Base-by-base conservation (phyloP, 2,797 vertebrate species). In the Mycteria americana region DNA sequence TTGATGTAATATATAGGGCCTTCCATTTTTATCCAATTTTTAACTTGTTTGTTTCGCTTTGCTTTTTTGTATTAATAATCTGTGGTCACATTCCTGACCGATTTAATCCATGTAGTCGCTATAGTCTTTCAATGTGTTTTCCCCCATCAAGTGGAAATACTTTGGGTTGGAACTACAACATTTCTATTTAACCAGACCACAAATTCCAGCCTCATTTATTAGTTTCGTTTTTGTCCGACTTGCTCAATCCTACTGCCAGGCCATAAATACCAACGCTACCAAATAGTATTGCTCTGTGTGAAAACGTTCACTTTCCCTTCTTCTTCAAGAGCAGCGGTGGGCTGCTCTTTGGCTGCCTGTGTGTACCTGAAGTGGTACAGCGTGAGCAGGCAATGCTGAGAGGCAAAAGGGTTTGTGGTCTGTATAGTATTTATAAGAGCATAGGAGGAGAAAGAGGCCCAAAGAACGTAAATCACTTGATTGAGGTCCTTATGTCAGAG, bases 21-120 rank as follows among this genome's bases (percentile, higher is more conserved):
- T 96, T 79, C 63, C 28, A 68, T 87, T 97, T 94, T 43, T 88
- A 65, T 74, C 30, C 24, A 21, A 35, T 94, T 97, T 92, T 81
- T 18, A 43, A 54, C 50, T 67, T 93, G 23, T 68, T 90, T 94
- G 67, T 94, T 97, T 94, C 5, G 0, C 37, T 53, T 85, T 18
- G 9, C 7, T 60, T 96, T 88, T 67, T 69, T 0, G 0, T 77
- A 13, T 91, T 89, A 65, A 59, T 69, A 85, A 87, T 79, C 57
- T 37, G 5, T 10, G 19, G 46, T 75, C n/a, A n/a, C 41, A 28
- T 87, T 95, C 67, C 62, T 89, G 75, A 62, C 70, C 70, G 73
- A 94, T 75, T 88, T 80, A 79, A 86, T 89, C 43, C 37, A 13
- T 48, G 56, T 35, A 59, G 30, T 78, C 2, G 0, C 67, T 92